Conservation (phyloP, 2,113 vertebrate genomes). For the Erinaceus europaeus region DNA sequence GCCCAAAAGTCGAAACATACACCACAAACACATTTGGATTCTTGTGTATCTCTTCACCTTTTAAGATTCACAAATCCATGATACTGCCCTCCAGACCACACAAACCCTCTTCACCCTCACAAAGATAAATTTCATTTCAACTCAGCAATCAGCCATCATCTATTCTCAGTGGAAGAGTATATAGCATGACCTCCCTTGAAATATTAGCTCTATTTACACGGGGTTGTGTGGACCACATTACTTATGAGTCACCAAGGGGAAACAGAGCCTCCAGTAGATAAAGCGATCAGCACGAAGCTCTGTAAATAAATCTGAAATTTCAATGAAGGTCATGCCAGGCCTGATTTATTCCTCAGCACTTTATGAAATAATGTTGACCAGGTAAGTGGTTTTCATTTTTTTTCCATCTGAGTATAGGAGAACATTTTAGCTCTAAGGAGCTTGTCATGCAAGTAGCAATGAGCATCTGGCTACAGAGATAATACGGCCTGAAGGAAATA, state of each 20-base stretch:
- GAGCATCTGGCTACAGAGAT: conserved; percentile 60
- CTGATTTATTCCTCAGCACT: conserved; percentile 82
- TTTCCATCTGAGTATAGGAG: conserved; percentile 46
- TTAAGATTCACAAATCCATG: conserved; percentile 72
- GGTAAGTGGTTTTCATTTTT: conserved; percentile 83
- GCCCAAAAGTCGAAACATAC: conserved; percentile 50
- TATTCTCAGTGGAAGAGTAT: conserved; percentile 81
- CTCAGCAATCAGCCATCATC: conserved; percentile 79
- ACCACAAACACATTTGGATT: conserved; percentile 63
- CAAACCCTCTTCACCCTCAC: conserved; percentile 78
- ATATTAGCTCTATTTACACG: conserved; percentile 86
- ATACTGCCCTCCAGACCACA: conserved; percentile 75
- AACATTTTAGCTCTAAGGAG: conserved; percentile 45
- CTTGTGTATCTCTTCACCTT: conserved; percentile 51
- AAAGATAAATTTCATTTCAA: conserved; percentile 81
- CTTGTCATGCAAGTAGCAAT: conserved; percentile 65
- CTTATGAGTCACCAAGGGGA: conserved; percentile 84
- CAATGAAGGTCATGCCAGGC: conserved; percentile 82
- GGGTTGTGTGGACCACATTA: conserved; percentile 82
- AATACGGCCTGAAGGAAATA: conserved; percentile 65
- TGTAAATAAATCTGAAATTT: conserved; percentile 88
- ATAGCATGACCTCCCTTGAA: conserved; percentile 84
- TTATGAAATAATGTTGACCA: conserved; percentile 84
- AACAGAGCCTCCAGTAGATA: conserved; percentile 82
- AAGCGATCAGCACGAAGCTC: conserved; percentile 82